Base-by-base conservation (phyloP, 2,888 invertebrate genomes). In the Silvanus unidentatus region DNA sequence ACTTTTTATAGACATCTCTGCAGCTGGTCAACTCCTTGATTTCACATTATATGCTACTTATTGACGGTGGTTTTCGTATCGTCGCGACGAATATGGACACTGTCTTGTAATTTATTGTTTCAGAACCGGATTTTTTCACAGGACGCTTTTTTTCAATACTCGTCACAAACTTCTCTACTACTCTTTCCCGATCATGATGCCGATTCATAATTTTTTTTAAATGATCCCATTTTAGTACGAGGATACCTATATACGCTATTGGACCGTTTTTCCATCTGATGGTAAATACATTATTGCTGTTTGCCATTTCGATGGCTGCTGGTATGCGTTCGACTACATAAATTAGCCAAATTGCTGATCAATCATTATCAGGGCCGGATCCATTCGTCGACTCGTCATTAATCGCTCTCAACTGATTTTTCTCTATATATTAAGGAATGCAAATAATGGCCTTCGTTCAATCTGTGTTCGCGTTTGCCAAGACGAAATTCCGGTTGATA, bases 11-110 rank as follows among this genome's bases (percentile, higher is more conserved):
- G 56, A 51, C 60, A 56, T 57, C 58, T 53, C 60, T 60, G 64
- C 62, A 62, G 63, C 60, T 63, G 62, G 60, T 50, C 56, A 55
- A 60, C 55, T 59, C 57, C 51, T 50, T 58, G 59, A 60, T 60
- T 60, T 58, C 58, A 55, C 56, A 55, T 59, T 60, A 48, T 50
- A 53, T 52, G 50, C 30, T 52, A 39, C 22, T 22, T 22, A 22
- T 22, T 22, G 22, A 22, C 22, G 22, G 22, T 22, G 22, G 22
- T 22, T 22, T 22, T 32, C 44, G 48, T 48, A 52, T 49, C 54
- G 57, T 54, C 55, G 50, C 50, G 51, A 52, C 59, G 58, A 53
- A 59, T 59, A 59, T 59, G 59, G 59, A 58, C 55, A 54, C 48
- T 22, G 12, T 48, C 45, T n/a, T 46, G 55, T 57, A 54, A 58